Percentiles rank a stretch among this genome's conserved stretches.
Conservation (phyloP, 2,113 vertebrate genomes). For the Crocuta crocuta region DNA sequence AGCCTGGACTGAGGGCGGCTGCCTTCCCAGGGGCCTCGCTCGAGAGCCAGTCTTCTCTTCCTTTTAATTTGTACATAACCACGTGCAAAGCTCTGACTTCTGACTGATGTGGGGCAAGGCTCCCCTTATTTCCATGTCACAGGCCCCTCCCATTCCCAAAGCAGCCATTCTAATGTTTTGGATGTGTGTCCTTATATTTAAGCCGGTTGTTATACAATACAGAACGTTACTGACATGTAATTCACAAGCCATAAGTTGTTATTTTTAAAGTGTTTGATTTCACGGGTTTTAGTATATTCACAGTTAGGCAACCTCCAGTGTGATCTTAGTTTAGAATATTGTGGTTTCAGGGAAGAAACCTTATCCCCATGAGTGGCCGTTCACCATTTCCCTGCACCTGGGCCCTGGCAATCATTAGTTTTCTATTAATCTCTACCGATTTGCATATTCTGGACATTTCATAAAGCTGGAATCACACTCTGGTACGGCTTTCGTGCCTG, state of each 20-base stretch:
- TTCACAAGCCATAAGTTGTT: neutral
- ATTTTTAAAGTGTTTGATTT: neutral
- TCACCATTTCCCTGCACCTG: accelerated
- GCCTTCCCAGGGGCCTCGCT: neutral
- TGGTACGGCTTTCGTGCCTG: neutral
- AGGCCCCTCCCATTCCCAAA: accelerated
- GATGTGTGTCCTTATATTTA: neutral
- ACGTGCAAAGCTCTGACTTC: neutral
- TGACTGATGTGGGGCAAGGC: too few relatives aligned
- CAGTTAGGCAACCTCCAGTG: neutral
- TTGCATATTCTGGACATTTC: neutral
- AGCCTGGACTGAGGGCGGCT: neutral
- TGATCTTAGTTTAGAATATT: neutral
- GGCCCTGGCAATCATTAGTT: neutral
- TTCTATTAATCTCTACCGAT: neutral
- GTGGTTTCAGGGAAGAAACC: neutral
- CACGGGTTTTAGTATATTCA: neutral
- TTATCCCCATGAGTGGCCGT: accelerated
- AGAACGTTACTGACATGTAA: neutral
- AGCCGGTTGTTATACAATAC: neutral
- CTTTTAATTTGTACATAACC: neutral
- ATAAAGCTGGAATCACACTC: too few relatives aligned
- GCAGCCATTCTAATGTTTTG: neutral
- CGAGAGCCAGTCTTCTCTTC: neutral
- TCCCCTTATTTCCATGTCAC: accelerated